Evolutionary conservation across 2,113 vertebrate genomes (phyloP), one percentile per base, ranked within the genome.

Genomic region (Elgaria multicarinata): DNA sequence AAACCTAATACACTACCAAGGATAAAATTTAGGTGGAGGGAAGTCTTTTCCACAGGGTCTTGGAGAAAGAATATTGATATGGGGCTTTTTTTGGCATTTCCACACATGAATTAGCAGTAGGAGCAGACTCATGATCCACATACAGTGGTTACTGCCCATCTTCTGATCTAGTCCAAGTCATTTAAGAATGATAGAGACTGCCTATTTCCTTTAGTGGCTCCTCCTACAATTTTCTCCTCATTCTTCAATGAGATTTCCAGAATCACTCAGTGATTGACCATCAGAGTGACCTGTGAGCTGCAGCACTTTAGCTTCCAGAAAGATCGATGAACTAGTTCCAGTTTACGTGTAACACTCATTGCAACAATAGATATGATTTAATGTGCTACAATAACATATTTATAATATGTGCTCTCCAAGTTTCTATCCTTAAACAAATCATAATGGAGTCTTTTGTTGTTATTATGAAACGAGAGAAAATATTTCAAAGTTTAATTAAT

Each of bases 1-100:
- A 91, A 88, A 64, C 46, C 86, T 87, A 67, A 18, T 0, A 33
- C 39, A 53, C 20, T 53, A 42, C 26, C 1, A 67, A 67, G 24
- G 9, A 69, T 67, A 13, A 83, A 22, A 22, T 50, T n/a, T 50
- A 50, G 66, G 62, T 28, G 39, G 12, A n/a, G 12, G 24, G 44
- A 66, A 46, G 13, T 83, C 4, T 2, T 85, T 71, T 22, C 66
- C 28, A 71, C 13, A 91, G 84, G 16, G 83, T 7, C 12, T 24
- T 46, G 46, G 18, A 53, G 83, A 14, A 42, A 6, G 1, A 28
- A 71, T 79, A 24, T 26, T 8, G 50, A 55, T 87, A 39, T 2
- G 82, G 16, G 31, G 13, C 62, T 74, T 91, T 90, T 74, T 90
- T 1, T 76, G 39, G 2, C 85, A 74, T 81, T 83, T 67, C 44